Conservation (phyloP, 2,888 invertebrate genomes). For the Amblyjoppa fuscipennis region DNA sequence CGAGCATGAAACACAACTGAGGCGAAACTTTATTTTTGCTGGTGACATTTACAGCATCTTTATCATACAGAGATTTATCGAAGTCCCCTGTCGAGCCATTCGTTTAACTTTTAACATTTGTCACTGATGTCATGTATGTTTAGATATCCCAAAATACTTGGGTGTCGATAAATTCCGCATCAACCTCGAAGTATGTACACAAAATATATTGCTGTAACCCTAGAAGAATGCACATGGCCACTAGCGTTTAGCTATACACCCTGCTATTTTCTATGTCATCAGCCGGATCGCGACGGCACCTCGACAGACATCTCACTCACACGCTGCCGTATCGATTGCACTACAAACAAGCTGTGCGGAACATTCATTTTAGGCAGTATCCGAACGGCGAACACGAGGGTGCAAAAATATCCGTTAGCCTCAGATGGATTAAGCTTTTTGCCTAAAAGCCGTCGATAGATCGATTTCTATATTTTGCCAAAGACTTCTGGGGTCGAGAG, state of each 20-base stretch:
- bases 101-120: not conserved
- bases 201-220: not conserved
- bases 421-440: not conserved
- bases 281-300: too few species aligned
- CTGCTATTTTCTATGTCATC: too few species aligned
- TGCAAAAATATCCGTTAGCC: not conserved
- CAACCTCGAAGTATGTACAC: not conserved
- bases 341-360: not conserved
- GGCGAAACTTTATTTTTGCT: slow-evolving; percentile 26
- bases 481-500: not conserved
- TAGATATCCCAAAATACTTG: not conserved
- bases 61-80: not conserved
- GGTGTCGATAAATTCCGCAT: not conserved
- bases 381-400: not conserved
- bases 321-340: not conserved
- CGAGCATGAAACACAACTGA: not conserved
- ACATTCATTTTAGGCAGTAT: not conserved
- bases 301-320: not conserved
- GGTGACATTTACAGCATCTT: slow-evolving; percentile 3
- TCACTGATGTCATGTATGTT: not conserved
- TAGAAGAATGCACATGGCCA: not conserved
- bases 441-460: not conserved
- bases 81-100: not conserved
- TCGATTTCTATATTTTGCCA: not conserved
- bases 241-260: too few species aligned